A percentile compares a stretch with the other conserved stretches of the same genome.
phyloP scores from a whole-genome alignment of 2,888 invertebrate species.

The Agriopis marginaria region DNA sequence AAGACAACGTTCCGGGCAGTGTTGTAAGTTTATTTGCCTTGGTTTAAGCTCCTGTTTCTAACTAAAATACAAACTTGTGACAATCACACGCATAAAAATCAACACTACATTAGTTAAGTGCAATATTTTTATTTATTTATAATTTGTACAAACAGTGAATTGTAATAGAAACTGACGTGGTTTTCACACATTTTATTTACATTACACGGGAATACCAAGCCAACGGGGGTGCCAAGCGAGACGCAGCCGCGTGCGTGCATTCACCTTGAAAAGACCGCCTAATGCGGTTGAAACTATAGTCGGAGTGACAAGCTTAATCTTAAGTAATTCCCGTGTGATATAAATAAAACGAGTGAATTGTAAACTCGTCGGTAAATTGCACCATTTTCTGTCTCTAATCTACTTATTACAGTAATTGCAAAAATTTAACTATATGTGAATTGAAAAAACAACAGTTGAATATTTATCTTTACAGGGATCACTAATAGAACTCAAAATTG shows the following conservation, averaged over 20 bases:
- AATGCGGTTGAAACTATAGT: too few relatives aligned
- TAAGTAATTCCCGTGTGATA: too few relatives aligned
- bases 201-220: too few relatives aligned
- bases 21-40: slow-evolving; percentile 37
- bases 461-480: slow-evolving; percentile 21
- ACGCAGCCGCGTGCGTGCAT: too few relatives aligned
- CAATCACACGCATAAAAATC: background rate
- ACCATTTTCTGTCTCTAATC: background rate
- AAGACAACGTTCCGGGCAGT: slow-evolving; percentile 53
- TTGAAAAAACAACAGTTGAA: slow-evolving; percentile 6
- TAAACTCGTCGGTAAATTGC: background rate
- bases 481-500: slow-evolving; percentile 44
- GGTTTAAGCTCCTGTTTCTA: background rate
- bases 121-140: too few relatives aligned
- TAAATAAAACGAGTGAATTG: too few relatives aligned
- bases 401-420: background rate
- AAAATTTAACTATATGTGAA: background rate
- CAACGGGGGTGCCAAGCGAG: too few relatives aligned
- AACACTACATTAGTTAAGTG: too few relatives aligned
- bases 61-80: background rate
- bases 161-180: too few relatives aligned
- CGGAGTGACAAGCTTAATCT: too few relatives aligned
- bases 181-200: too few relatives aligned
- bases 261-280: too few relatives aligned
- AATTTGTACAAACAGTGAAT: background rate